Evolutionary conservation across 2,113 vertebrate species (phyloP).

Genomic region (Sprattus sprattus): DNA sequence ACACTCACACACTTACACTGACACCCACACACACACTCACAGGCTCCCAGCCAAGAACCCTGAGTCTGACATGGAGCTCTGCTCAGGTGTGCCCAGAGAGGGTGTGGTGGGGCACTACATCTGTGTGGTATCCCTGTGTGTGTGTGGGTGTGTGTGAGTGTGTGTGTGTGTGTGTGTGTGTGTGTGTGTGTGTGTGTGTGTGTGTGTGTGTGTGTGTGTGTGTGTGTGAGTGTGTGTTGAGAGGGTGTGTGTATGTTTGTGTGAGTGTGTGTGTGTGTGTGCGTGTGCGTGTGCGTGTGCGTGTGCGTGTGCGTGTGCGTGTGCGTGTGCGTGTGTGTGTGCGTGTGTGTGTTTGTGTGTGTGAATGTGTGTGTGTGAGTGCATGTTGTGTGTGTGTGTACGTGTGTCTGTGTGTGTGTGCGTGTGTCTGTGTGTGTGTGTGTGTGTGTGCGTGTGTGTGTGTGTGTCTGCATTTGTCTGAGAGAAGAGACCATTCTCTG

Average conservation of each 20-base stretch:
- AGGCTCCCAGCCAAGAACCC: background rate
- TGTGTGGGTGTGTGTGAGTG: background rate
- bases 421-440: background rate
- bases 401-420: background rate
- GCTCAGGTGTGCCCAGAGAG: conserved; percentile 10
- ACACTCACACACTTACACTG: background rate
- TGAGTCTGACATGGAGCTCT: background rate
- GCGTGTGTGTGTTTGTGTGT: background rate
- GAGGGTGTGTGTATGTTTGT: background rate
- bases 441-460: background rate
- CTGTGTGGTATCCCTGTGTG: background rate
- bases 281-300: background rate
- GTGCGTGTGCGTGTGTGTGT: background rate
- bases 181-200: background rate
- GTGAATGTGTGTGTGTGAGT: background rate
- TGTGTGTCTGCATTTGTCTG: background rate
- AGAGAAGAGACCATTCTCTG: background rate
- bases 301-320: background rate
- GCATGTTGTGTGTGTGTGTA: background rate
- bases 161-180: background rate
- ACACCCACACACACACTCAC: background rate
- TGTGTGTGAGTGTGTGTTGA: background rate
- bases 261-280: background rate
- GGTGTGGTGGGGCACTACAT: conserved; percentile 6
- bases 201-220: background rate